These are phyloP conservation scores for Hesperia comma DNA, from an alignment of 2,888 invertebrate species.

Conservation along the genomic window DNA sequence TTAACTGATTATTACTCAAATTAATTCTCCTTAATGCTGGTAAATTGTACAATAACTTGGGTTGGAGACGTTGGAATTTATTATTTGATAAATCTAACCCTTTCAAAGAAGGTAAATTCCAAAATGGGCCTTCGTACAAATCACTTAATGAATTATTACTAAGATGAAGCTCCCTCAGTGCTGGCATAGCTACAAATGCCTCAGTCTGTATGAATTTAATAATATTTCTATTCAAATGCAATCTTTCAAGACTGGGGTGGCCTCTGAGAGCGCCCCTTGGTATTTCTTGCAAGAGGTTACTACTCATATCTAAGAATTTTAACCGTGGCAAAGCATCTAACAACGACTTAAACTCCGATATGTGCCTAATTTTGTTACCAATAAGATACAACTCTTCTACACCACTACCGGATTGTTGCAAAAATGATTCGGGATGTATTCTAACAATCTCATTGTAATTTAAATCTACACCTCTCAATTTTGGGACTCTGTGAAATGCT, in stretches of 20 bases:
- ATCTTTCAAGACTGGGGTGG: conserved; percentile 90
- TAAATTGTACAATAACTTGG: conserved; percentile 88
- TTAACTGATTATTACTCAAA: conserved; percentile 89
- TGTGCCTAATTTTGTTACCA: conserved; percentile 89
- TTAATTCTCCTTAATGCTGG: conserved; percentile 91
- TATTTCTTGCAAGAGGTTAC: conserved; percentile 90
- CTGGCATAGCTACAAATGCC: conserved; percentile 92
- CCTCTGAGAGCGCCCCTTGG: conserved; percentile 91
- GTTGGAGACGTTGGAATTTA: conserved; percentile 88
- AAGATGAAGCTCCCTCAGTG: conserved; percentile 91
- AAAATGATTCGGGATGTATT: conserved; percentile 92
- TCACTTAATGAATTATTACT: conserved; percentile 92
- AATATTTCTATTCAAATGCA: conserved; percentile 92
- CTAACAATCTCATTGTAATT: conserved; percentile 90
- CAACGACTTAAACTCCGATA: conserved; percentile 89
- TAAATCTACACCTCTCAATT: conserved; percentile 88
- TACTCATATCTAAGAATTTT: conserved; percentile 90
- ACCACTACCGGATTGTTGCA: conserved; percentile 88
- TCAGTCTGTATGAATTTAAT: conserved; percentile 90
- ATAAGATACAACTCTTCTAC: conserved; percentile 91
- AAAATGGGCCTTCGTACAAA: conserved; percentile 89
- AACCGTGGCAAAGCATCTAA: conserved; percentile 91
- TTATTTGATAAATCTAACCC: conserved; percentile 92
- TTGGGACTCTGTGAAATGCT: conserved; percentile 91
- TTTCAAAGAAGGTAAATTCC: conserved; percentile 93